Percentiles rank a stretch among this genome's conserved stretches.
These are phyloP conservation scores for Forpus xanthops DNA, from an alignment of 2,797 vertebrate genomes.

Conservation along the genomic window DNA sequence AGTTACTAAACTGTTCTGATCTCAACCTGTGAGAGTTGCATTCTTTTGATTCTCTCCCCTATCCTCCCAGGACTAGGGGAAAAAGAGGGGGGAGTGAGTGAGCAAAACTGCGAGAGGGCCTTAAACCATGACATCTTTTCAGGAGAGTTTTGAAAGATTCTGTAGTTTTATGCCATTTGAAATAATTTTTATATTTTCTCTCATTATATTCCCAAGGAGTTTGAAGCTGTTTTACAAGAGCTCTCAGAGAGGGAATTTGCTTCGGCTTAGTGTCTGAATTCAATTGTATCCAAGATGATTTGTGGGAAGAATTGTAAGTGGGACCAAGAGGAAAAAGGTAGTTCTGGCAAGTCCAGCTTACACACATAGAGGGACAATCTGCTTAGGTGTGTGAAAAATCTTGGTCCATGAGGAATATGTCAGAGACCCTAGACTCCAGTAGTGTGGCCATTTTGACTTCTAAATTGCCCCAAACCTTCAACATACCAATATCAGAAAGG, in stretches of 20 bases:
- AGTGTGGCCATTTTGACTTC: background rate
- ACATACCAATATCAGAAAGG: background rate
- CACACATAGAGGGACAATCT: fast-evolving
- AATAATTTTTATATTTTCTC: background rate
- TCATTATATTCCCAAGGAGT: background rate
- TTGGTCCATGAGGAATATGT: background rate
- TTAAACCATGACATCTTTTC: too few species aligned
- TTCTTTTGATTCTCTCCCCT: too few species aligned
- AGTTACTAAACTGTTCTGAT: too few species aligned
- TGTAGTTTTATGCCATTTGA: background rate
- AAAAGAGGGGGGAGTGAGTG: too few species aligned
- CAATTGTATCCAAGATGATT: fast-evolving
- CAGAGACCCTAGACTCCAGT: background rate
- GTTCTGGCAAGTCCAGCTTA: background rate
- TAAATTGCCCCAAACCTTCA: background rate
- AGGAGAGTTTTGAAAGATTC: background rate
- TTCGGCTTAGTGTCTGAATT: background rate
- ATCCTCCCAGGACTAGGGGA: too few species aligned
- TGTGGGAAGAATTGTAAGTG: background rate
- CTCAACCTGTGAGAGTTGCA: too few species aligned
- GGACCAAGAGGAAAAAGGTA: background rate
- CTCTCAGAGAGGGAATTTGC: background rate
- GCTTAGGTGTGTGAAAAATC: background rate
- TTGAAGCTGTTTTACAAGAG: background rate
- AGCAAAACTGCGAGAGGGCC: too few species aligned